These are phyloP conservation scores for Trachurus trachurus DNA, from an alignment of 2,797 vertebrate genomes.

Conservation along the genomic window DNA sequence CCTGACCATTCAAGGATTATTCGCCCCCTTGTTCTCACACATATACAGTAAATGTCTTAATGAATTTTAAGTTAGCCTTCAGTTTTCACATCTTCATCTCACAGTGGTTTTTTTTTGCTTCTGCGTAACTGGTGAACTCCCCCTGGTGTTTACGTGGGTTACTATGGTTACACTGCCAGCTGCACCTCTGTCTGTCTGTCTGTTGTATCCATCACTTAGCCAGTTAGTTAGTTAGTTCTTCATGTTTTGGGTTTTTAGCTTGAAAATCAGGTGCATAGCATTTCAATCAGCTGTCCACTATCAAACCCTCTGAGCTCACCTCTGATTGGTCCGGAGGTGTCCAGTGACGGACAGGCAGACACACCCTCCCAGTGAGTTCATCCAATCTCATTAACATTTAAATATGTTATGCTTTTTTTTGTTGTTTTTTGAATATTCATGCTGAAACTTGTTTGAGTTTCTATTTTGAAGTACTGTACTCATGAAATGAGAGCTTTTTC, in stretches of 20 bases:
- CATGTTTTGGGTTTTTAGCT: conserved; percentile 60
- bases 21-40: conserved; percentile 46
- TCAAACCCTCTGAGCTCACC: conserved; percentile 29
- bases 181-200: conserved; percentile 51
- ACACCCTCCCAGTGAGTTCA: conserved; percentile 51
- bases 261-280: conserved; percentile 68
- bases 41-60: conserved; percentile 73
- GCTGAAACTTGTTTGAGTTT: conserved; percentile 80
- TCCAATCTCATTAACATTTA: conserved; percentile 60
- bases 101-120: conserved; percentile 61
- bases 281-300: conserved; percentile 71
- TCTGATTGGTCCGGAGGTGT: conserved; percentile 55
- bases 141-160: conserved; percentile 58
- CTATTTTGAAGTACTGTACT: conserved; percentile 88
- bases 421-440: conserved; percentile 66
- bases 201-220: conserved; percentile 52
- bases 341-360: conserved; percentile 38
- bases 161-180: conserved; percentile 60
- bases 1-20: conserved; percentile 43
- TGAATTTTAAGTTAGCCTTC: conserved; percentile 53
- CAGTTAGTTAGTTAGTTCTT: conserved; percentile 50
- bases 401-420: conserved; percentile 63
- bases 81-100: conserved; percentile 67
- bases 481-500: conserved; percentile 87
- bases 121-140: conserved; percentile 55